phyloP scores from a whole-genome alignment of 1,140 invertebrate species.

The Anastrepha ludens region DNA sequence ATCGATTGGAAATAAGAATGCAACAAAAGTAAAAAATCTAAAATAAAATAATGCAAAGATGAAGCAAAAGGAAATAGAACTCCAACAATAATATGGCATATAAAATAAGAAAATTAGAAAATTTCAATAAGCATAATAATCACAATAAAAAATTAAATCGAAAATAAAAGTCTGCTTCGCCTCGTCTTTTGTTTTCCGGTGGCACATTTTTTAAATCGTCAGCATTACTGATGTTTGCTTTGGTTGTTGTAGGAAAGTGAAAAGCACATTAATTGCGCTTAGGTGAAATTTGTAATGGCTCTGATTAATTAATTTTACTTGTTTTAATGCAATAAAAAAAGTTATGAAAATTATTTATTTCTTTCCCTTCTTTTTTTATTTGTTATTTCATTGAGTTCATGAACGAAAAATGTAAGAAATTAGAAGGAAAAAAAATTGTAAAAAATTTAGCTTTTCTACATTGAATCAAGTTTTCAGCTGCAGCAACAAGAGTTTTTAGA shows the following conservation, averaged over 20 bases:
- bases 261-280: constrained; percentile 7
- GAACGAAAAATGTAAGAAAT: no score
- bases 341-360: not conserved
- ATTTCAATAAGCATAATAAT: not conserved
- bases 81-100: not conserved
- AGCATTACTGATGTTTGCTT: not conserved
- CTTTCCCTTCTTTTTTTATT: no score
- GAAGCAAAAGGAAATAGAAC: not conserved
- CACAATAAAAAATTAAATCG: no score
- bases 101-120: not conserved
- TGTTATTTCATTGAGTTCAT: no score
- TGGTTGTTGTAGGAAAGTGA: not conserved
- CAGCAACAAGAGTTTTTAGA: no score
- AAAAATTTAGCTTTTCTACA: no score
- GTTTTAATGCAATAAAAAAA: constrained; percentile 3
- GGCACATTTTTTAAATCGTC: not conserved
- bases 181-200: not conserved
- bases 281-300: constrained; percentile 8
- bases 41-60: not conserved
- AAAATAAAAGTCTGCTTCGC: not conserved
- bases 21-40: not conserved
- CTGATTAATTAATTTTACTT: constrained; percentile 6
- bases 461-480: no score
- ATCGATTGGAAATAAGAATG: not conserved
- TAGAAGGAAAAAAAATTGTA: no score